Percentiles rank a stretch among this genome's conserved stretches.
phyloP scores from a whole-genome alignment of 2,113 vertebrate species.

The Hylia prasina region DNA sequence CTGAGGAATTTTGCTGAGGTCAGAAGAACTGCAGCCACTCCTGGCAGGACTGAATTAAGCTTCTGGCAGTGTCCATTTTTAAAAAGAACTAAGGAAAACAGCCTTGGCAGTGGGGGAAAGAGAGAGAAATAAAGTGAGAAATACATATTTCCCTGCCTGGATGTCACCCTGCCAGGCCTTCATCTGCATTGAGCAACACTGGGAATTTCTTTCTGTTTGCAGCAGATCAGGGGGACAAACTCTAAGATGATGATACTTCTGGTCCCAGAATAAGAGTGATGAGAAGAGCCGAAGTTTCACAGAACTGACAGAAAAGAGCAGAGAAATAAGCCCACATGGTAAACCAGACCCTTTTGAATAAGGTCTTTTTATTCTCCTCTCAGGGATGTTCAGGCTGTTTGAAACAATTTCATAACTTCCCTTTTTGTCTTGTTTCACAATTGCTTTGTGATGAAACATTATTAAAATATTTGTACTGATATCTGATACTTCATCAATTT shows the following conservation, averaged over 20 bases:
- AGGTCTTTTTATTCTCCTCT: neutral
- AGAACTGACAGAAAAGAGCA: neutral
- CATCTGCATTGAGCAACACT: neutral
- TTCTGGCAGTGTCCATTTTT: slow-evolving; percentile 20
- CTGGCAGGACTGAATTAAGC: neutral
- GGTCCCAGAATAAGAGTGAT: neutral
- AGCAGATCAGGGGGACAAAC: neutral
- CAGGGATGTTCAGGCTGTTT: neutral
- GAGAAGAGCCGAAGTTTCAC: neutral
- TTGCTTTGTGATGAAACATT: neutral
- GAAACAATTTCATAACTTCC: neutral
- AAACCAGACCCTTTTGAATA: neutral
- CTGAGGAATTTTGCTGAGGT: neutral
- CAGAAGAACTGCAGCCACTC: neutral
- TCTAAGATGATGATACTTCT: neutral
- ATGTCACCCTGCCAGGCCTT: neutral
- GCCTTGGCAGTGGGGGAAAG: neutral
- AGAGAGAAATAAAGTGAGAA: neutral
- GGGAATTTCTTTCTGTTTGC: neutral
- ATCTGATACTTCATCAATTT: neutral
- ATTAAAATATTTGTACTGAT: neutral
- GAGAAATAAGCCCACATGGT: neutral
- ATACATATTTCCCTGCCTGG: neutral
- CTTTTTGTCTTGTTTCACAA: neutral
- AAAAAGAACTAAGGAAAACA: neutral